phyloP scores from a whole-genome alignment of 2,113 vertebrate species.

The Alethe castanea region DNA sequence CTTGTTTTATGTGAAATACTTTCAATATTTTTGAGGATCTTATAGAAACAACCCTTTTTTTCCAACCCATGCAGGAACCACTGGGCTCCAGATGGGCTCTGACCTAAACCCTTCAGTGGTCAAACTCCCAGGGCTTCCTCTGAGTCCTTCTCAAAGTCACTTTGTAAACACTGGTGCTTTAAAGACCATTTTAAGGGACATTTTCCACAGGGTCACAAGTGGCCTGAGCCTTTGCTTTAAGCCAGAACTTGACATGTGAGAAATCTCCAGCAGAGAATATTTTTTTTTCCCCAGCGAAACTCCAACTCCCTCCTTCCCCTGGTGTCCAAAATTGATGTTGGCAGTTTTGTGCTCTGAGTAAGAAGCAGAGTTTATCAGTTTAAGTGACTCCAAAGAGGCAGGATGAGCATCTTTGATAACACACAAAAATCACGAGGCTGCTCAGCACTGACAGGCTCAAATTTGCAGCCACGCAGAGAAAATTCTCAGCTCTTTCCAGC shows the following conservation, averaged over 20 bases:
- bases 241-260: not conserved
- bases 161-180: not conserved
- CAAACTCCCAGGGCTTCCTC: not conserved
- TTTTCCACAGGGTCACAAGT: not conserved
- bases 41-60: not conserved
- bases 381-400: not conserved
- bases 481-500: not conserved
- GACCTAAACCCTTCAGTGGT: not conserved
- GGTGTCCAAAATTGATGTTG: not conserved
- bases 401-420: not conserved
- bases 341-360: constrained; percentile 7
- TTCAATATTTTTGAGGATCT: not conserved
- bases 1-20: not conserved
- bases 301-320: not conserved
- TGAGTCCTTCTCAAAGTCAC: not conserved
- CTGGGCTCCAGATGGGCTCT: not conserved
- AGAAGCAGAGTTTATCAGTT: not conserved
- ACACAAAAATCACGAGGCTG: not conserved
- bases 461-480: not conserved
- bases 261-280: not conserved
- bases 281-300: not conserved
- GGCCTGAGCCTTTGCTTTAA: not conserved
- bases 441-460: not conserved
- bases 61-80: not conserved
- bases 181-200: not conserved